Conservation (phyloP, 2,888 invertebrate genomes). For the Pterostichus madidus region DNA sequence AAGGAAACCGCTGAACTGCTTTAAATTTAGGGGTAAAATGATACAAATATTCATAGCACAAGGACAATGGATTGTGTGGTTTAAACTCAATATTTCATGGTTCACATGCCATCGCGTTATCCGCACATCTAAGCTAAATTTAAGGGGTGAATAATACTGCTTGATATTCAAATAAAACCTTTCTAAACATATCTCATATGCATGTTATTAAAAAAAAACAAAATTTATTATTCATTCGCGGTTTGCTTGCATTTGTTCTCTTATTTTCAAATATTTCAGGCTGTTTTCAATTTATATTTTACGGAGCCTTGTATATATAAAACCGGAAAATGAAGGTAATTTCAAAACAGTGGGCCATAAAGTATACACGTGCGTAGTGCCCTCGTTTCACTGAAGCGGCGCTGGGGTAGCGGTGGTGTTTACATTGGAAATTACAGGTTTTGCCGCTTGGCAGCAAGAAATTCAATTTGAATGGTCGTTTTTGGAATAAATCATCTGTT, state of each 20-base stretch:
- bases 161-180: slow-evolving; percentile 7
- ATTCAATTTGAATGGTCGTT: slow-evolving; percentile 56
- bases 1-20: too few relatives aligned
- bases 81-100: too few relatives aligned
- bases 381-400: slow-evolving; percentile 2
- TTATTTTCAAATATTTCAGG: slow-evolving; percentile 54
- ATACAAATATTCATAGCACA: too few relatives aligned
- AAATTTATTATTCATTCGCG: slow-evolving; percentile 60
- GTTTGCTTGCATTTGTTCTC: slow-evolving; percentile 41
- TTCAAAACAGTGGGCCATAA: slow-evolving; percentile 57
- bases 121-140: not conserved
- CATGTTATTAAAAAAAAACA: slow-evolving; percentile 33
- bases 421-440: slow-evolving; percentile 35
- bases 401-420: not conserved
- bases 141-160: not conserved
- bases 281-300: slow-evolving; percentile 63
- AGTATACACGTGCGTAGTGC: slow-evolving; percentile 27
- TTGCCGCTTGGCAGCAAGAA: slow-evolving; percentile 34
- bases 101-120: too few relatives aligned
- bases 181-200: slow-evolving; percentile 14
- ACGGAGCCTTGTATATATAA: slow-evolving; percentile 47
- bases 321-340: slow-evolving; percentile 63
- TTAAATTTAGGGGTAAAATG: too few relatives aligned
- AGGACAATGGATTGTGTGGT: too few relatives aligned
- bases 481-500: slow-evolving; percentile 51